Evolutionary conservation across 2,113 vertebrate genomes (phyloP).

Genomic region (Carettochelys insculpta): DNA sequence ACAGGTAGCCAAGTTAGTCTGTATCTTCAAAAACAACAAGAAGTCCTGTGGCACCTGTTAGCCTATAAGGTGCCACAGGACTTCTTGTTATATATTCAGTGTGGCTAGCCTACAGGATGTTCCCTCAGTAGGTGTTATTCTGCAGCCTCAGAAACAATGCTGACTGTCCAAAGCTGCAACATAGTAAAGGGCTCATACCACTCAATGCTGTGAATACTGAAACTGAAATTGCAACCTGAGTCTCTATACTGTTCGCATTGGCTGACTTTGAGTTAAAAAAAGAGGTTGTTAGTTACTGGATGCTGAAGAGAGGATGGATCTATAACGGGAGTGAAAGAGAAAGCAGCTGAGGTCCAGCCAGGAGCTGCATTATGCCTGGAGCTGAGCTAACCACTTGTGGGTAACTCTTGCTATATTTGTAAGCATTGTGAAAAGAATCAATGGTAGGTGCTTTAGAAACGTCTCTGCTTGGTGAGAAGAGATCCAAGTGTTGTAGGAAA

Average conservation of each 20-base stretch:
- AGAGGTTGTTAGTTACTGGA: not conserved
- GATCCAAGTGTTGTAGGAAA: not conserved
- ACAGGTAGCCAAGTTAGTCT: too few species aligned
- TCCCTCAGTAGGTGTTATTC: not conserved
- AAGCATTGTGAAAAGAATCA: not conserved
- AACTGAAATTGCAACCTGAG: not conserved
- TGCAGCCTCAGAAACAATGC: not conserved
- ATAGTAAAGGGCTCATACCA: not conserved
- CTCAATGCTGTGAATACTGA: not conserved
- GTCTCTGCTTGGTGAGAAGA: not conserved
- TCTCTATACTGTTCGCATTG: not conserved
- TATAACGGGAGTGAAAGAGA: not conserved
- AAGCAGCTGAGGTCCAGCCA: not conserved
- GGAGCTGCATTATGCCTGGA: too few species aligned
- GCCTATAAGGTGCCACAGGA: too few species aligned
- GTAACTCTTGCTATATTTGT: not conserved
- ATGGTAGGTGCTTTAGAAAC: not conserved
- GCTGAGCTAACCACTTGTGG: not conserved
- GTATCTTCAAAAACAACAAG: too few species aligned
- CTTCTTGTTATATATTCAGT: not conserved
- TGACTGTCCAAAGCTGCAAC: not conserved
- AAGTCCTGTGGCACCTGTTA: too few species aligned
- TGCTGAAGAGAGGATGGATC: not conserved
- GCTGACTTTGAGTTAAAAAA: not conserved
- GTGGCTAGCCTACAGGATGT: not conserved